Base-by-base conservation (phyloP, 2,113 vertebrate species). In the Lampris incognitus region DNA sequence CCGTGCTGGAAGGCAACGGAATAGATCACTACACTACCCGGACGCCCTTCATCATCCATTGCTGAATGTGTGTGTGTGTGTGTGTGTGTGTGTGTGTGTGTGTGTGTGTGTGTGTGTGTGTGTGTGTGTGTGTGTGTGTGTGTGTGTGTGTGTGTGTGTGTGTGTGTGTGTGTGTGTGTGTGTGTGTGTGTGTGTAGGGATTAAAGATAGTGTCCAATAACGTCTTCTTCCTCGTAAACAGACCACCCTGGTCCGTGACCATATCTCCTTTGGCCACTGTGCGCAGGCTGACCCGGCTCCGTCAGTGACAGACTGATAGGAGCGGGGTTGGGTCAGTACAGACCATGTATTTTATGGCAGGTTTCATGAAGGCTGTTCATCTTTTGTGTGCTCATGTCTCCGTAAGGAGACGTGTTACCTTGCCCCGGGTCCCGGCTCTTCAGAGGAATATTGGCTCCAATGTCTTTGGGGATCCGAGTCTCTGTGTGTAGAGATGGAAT, bases 371-470 rank as follows among this genome's bases (percentile, higher is more conserved):
- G 70, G 78, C 80, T 84, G 72, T 81, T 83, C 79, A 81, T 66
- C 80, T 69, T 81, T 40, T 84, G 24, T 81, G 76, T 81, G 72
- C 67, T 69, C 7, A 3, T 83, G 78, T 88, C 86, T 82, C 75
- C 87, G 81, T 85, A 85, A 77, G 74, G 68, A 86, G 79, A 76
- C 74, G 85, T 6, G 83, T 83, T 54, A 62, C 80, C 78, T 76
- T 58, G 66, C 72, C 75, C 81, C 62, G 84, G 84, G 86, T 86
- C 88, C 85, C 84, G 70, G 58, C 57, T 80, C 83, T 78, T 88
- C 85, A 88, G 88, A 88, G 85, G 82, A 83, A 84, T 88, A 90
- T 88, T 88, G 81, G 84, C 77, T 88, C 78, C 37, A 66, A 59
- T 77, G 66, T 81, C 74, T 81, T 72, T 65, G 1, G 60, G 88